phyloP scores from a whole-genome alignment of 2,888 invertebrate genomes.

The Patella caerulea region DNA sequence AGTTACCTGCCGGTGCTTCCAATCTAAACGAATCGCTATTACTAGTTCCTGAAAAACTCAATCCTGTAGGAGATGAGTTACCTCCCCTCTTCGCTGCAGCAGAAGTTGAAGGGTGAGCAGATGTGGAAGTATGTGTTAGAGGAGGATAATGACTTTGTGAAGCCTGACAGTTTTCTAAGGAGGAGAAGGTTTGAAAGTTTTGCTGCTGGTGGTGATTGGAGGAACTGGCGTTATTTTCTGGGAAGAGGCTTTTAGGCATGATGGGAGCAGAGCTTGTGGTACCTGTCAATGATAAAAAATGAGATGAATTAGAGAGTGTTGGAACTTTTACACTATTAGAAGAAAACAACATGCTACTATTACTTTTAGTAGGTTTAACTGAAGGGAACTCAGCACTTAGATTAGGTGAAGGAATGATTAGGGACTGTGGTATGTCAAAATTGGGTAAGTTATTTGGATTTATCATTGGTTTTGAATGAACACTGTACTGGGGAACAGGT shows the following conservation, averaged over 20 bases:
- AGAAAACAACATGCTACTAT: not conserved
- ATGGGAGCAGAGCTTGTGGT: not conserved
- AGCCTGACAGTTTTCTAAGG: too few species aligned
- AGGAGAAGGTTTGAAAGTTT: too few species aligned
- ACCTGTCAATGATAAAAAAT: not conserved
- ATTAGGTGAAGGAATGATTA: slow-evolving; percentile 1
- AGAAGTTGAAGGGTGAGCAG: not conserved
- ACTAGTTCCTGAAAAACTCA: not conserved
- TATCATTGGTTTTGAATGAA: too few species aligned
- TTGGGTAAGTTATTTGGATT: not conserved
- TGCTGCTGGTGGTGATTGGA: not conserved
- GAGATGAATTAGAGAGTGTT: not conserved
- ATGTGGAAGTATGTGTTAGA: not conserved
- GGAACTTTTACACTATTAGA: not conserved
- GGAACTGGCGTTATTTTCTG: not conserved
- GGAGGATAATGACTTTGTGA: not conserved
- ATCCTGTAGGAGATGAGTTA: not conserved
- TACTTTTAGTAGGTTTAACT: not conserved
- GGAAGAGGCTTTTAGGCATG: not conserved
- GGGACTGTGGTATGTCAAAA: not conserved
- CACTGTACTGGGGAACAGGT: too few species aligned
- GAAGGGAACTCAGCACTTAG: not conserved
- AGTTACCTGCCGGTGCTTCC: slow-evolving; percentile 35
- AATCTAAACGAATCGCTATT: slow-evolving; percentile 3
- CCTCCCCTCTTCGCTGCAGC: not conserved